phyloP scores from a whole-genome alignment of 2,888 invertebrate species.

The Meganola albula region DNA sequence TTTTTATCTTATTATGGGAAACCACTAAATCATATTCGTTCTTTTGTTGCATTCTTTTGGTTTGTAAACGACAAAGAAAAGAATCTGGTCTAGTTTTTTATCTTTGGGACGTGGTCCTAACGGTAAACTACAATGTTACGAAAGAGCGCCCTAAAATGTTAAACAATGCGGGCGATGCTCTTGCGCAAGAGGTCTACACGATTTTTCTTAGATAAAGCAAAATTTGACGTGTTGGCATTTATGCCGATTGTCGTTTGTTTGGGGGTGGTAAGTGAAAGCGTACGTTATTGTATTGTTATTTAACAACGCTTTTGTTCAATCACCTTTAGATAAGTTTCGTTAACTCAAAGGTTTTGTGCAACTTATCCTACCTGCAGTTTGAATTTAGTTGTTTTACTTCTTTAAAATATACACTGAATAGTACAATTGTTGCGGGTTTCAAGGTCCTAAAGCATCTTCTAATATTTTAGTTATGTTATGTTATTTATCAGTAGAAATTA shows the following conservation, averaged over 20 bases:
- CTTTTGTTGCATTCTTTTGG: slow-evolving; percentile 49
- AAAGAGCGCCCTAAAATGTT: slow-evolving; percentile 52
- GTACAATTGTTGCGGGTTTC: too few relatives aligned
- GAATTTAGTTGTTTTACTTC: not conserved
- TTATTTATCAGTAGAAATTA: too few relatives aligned
- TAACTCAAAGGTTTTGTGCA: slow-evolving; percentile 5
- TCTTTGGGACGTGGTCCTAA: slow-evolving; percentile 51
- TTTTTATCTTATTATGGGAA: slow-evolving; percentile 30
- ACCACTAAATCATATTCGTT: slow-evolving; percentile 64
- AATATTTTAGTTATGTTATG: too few relatives aligned
- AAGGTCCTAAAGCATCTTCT: too few relatives aligned
- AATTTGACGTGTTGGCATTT: slow-evolving; percentile 49
- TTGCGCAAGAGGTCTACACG: slow-evolving; percentile 68
- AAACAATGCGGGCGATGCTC: slow-evolving; percentile 57
- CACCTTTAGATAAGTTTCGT: slow-evolving; percentile 23
- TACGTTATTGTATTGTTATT: slow-evolving; percentile 31
- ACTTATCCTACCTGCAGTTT: too few relatives aligned
- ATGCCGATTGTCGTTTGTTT: slow-evolving; percentile 43
- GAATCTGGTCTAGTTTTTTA: slow-evolving; percentile 56
- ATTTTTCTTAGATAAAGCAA: slow-evolving; percentile 54
- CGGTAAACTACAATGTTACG: slow-evolving; percentile 57
- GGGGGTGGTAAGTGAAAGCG: slow-evolving; percentile 70
- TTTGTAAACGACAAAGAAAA: slow-evolving; percentile 57
- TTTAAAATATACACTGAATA: too few relatives aligned
- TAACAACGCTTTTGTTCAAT: slow-evolving; percentile 25